phyloP scores from a whole-genome alignment of 2,888 invertebrate genomes.

The Carcina quercana region DNA sequence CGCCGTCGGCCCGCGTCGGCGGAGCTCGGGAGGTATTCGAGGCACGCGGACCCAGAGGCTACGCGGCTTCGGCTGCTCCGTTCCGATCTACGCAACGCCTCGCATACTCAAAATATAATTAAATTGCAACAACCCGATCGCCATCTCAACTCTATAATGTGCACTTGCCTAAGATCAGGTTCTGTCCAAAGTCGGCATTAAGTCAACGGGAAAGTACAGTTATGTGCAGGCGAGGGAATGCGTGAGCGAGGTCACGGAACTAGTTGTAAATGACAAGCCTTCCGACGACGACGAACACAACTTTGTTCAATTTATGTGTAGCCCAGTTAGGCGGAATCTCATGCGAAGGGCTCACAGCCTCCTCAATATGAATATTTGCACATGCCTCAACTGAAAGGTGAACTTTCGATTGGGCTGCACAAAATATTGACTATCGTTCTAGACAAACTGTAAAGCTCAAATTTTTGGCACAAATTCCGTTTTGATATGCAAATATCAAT shows the following conservation, averaged over 20 bases:
- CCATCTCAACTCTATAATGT: conserved; percentile 59
- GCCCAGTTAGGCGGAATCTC: conserved; percentile 25
- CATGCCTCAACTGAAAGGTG: too few relatives aligned
- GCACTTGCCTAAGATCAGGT: conserved; percentile 70
- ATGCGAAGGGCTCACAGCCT: conserved; percentile 8
- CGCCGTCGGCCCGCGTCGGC: conserved; percentile 44
- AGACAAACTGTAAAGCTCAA: too few relatives aligned
- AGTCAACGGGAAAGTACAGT: conserved; percentile 74
- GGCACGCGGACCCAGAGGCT: conserved; percentile 56
- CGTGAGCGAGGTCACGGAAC: conserved; percentile 75
- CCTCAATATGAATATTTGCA: too few relatives aligned
- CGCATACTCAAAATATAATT: conserved; percentile 67
- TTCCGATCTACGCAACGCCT: conserved; percentile 53
- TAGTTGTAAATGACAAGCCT: conserved; percentile 72
- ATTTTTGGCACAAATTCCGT: not conserved
- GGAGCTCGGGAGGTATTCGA: conserved; percentile 55
- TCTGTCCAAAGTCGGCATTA: conserved; percentile 70
- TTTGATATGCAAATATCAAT: conserved; percentile 16
- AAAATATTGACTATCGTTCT: too few relatives aligned
- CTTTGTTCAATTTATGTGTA: conserved; percentile 50
- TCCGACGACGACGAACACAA: conserved; percentile 57
- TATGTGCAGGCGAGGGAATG: conserved; percentile 74
- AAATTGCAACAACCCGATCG: conserved; percentile 66
- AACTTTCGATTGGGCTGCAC: too few relatives aligned
- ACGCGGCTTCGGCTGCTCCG: conserved; percentile 33